phyloP scores from a whole-genome alignment of 2,113 vertebrate species.

The Hyperoodon ampullatus region DNA sequence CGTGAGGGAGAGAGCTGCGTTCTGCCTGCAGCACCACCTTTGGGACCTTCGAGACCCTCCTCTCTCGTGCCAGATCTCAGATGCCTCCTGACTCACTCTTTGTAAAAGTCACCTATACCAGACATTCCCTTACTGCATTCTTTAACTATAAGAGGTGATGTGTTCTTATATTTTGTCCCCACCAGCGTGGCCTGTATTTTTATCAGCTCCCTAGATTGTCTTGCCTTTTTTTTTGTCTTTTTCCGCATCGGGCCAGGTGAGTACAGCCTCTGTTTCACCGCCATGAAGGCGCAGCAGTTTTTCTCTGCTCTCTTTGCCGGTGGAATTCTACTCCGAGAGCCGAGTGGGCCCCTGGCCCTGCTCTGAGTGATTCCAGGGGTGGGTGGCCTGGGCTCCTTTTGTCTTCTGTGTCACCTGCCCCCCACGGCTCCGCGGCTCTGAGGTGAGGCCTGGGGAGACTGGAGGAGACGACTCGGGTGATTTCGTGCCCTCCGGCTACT shows the following conservation, averaged over 20 bases:
- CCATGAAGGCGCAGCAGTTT: neutral
- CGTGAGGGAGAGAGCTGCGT: neutral
- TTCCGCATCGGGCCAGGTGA: neutral
- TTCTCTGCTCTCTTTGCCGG: neutral
- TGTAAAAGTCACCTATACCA: neutral
- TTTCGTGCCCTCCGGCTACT: accelerated
- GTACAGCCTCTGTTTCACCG: neutral
- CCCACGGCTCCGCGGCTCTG: neutral
- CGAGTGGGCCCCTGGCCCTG: too few relatives aligned
- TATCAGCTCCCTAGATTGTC: neutral
- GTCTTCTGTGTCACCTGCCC: neutral
- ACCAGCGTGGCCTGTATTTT: neutral
- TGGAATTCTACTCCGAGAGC: neutral
- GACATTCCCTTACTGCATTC: neutral
- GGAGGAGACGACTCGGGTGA: neutral
- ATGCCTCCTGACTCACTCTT: neutral
- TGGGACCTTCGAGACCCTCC: neutral
- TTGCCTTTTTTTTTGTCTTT: neutral
- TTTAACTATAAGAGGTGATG: neutral
- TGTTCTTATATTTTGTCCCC: neutral
- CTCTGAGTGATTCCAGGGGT: neutral
- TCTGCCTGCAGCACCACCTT: neutral
- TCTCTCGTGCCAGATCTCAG: neutral
- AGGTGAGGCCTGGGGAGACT: neutral
- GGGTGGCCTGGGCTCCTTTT: neutral